Conservation (phyloP, 2,888 invertebrate species). For the Ectemnius cavifrons region DNA sequence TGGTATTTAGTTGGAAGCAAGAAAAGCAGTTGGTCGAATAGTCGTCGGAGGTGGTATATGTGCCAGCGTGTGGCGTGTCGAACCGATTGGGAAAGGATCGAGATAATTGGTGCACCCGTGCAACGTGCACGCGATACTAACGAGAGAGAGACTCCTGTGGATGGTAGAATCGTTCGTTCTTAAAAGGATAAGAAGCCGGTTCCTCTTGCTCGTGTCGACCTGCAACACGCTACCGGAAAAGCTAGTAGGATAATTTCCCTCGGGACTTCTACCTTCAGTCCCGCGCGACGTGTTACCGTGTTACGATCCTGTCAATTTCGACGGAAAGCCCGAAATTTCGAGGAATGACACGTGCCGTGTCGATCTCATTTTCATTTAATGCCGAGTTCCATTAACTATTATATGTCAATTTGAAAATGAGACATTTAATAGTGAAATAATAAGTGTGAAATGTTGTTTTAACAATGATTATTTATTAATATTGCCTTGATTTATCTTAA, state of each 20-base stretch:
- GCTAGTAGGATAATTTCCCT: constrained; percentile 56
- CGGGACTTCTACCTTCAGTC: constrained; percentile 24
- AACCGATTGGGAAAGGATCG: constrained; percentile 5
- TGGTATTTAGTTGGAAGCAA: no score
- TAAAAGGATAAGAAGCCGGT: constrained; percentile 33
- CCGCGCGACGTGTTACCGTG: constrained; percentile 42
- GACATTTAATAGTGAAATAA: no score
- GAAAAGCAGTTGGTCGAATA: no score
- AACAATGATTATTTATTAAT: no score
- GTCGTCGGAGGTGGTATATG: no score
- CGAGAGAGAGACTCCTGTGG: constrained; percentile 11
- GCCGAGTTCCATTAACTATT: no score
- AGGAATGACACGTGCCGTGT: no score
- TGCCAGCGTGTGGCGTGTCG: not conserved
- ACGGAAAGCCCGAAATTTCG: constrained; percentile 34
- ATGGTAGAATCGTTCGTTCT: constrained; percentile 30
- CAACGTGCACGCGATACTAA: constrained; percentile 13
- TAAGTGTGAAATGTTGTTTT: no score
- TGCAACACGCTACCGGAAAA: not conserved
- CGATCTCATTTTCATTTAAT: no score
- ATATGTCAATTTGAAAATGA: no score
- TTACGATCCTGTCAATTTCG: constrained; percentile 37
- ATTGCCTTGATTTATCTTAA: no score
- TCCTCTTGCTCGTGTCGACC: constrained; percentile 19
- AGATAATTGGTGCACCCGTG: constrained; percentile 27